Evolutionary conservation across 2,888 invertebrate species (phyloP), one percentile per base, ranked within the genome.

Genomic region (Noctua fimbriata): DNA sequence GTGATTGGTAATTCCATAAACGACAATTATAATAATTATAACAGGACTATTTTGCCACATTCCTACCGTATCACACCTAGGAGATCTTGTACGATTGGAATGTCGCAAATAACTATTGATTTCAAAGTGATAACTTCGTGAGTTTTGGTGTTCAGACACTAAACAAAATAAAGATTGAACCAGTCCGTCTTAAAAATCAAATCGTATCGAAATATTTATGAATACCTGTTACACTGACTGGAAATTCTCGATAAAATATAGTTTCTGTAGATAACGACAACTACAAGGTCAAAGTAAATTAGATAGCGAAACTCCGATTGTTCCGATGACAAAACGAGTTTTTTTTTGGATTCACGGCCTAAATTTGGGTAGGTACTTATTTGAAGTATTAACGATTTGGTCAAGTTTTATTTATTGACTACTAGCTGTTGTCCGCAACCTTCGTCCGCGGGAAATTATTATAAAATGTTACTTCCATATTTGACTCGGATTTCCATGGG

Each of bases 81-180:
- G 24, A 36, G 66, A 81, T 81, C 85, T 79, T 65, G 41, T n/a
- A 47, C 58, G 21, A 67, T n/a, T 79, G 81, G 85, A 84, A 81
- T 81, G 80, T 71, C 0, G 58, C 36, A 14, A 81, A 67, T 79
- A 44, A 79, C 66, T 66, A 58, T 2, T 44, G 24, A 58, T 24
- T 49, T 1, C 6, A 18, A 36, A 32, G 63, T 70, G 36, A 52
- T 28, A 65, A 28, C 58, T 65, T 7, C 0, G 63, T 69, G 55
- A 69, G 52, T 73, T 65, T 28, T 21, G 0, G 1, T 28, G 6
- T n/a, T 18, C 5, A n/a, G 44, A 28, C 18, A 36, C 2, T 18
- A 73, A 73, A 49, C 12, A 14, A 21, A 28, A 14, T 32, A 1
- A n/a, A 47, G 5, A 3, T 18, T 32, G 7, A 28, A 32, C 32